phyloP scores from a whole-genome alignment of 2,797 vertebrate genomes.

The Phyllotis vaccarum region DNA sequence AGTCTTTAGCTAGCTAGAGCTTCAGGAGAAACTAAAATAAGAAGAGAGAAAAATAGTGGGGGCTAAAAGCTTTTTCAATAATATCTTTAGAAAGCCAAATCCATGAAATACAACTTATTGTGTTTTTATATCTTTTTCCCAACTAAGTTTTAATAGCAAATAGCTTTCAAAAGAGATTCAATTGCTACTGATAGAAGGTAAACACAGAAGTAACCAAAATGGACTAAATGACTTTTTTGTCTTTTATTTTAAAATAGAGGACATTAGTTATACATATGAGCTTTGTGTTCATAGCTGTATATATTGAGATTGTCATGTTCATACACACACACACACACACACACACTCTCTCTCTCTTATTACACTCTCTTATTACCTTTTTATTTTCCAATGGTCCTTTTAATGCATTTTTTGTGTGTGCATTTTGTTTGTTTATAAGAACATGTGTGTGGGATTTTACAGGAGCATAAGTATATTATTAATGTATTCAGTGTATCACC shows the following conservation, averaged over 20 bases:
- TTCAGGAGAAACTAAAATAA: neutral
- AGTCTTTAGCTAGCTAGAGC: too few species aligned
- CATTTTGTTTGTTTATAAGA: neutral
- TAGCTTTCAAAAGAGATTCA: neutral
- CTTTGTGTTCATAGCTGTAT: neutral
- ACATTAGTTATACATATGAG: neutral
- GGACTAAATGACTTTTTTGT: neutral
- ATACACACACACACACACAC: too few species aligned
- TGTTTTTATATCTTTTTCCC: neutral
- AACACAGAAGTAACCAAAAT: neutral
- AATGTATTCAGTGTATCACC: neutral
- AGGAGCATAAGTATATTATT: neutral
- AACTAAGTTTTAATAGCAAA: neutral
- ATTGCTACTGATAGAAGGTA: neutral
- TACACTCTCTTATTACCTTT: neutral
- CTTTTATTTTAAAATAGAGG: neutral
- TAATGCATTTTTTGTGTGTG: neutral
- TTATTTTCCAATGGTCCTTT: neutral
- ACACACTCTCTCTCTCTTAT: neutral
- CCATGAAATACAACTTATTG: neutral
- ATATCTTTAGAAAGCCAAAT: neutral
- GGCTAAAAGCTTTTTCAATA: constrained; percentile 11
- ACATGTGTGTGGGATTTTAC: neutral
- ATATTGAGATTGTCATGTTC: neutral
- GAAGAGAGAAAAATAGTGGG: neutral